phyloP scores from a whole-genome alignment of 2,113 vertebrate genomes.

The Protobothrops flavoviridis region DNA sequence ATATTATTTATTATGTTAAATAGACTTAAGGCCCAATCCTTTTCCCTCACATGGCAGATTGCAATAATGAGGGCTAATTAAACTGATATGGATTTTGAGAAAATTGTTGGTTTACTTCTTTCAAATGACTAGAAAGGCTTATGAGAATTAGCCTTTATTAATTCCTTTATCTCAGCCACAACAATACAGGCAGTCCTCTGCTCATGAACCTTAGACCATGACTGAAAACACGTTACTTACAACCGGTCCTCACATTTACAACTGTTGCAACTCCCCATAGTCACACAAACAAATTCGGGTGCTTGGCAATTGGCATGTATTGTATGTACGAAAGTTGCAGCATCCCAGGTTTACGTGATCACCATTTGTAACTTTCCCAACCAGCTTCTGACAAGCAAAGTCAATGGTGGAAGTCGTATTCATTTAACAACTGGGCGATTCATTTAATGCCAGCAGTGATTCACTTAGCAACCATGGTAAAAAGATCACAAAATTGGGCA shows the following conservation, averaged over 20 bases:
- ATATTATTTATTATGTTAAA: not conserved
- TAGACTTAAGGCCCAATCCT: not conserved
- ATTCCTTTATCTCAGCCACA: not conserved
- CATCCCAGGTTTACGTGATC: not conserved
- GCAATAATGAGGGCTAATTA: not conserved
- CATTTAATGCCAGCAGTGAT: not conserved
- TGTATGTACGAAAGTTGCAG: not conserved
- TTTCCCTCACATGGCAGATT: not conserved
- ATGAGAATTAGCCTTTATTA: not conserved
- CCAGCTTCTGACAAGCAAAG: not conserved
- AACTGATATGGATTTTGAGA: not conserved
- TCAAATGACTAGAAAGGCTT: not conserved
- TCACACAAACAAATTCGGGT: too few relatives aligned
- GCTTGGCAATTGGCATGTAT: not conserved
- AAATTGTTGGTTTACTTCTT: not conserved
- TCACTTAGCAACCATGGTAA: not conserved
- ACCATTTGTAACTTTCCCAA: too few relatives aligned
- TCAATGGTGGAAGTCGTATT: too few relatives aligned
- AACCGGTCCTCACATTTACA: not conserved
- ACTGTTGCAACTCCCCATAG: too few relatives aligned
- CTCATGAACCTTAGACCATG: not conserved
- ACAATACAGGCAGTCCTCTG: not conserved
- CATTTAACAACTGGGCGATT: too few relatives aligned
- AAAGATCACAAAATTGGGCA: not conserved
- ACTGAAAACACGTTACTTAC: not conserved